phyloP scores from a whole-genome alignment of 2,797 vertebrate species.

The Microctenopoma stevenorrisi region DNA sequence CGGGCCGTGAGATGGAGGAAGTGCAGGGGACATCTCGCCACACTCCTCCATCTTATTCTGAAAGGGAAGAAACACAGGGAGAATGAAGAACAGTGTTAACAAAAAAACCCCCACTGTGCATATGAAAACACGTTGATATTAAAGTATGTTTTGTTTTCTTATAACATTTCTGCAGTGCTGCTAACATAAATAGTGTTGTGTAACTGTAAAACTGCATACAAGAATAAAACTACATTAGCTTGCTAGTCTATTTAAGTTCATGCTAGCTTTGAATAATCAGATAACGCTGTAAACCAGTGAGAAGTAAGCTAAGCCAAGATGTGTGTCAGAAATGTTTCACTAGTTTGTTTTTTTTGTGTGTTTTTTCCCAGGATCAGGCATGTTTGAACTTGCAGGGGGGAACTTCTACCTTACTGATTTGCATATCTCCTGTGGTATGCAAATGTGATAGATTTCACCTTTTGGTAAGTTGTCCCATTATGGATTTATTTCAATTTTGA shows the following conservation, averaged over 20 bases:
- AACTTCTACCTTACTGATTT: conserved; percentile 55
- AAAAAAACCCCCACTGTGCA: background rate
- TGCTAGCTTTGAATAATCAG: background rate
- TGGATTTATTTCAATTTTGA: conserved; percentile 28
- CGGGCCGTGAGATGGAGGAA: conserved; percentile 78
- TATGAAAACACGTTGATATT: no score
- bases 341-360: conserved; percentile 6
- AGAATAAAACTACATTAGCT: background rate
- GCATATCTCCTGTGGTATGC: conserved; percentile 62
- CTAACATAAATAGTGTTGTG: background rate
- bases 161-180: no score
- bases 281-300: background rate
- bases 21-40: conserved; percentile 85
- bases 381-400: conserved; percentile 48
- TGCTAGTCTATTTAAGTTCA: conserved; percentile 29
- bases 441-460: conserved; percentile 48
- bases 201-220: background rate
- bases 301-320: conserved; percentile 8
- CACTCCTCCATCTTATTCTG: conserved; percentile 91
- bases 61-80: conserved; percentile 14
- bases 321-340: conserved; percentile 1
- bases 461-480: conserved; percentile 22
- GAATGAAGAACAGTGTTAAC: background rate
- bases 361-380: conserved; percentile 25
- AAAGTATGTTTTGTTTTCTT: background rate